Evolutionary conservation across 2,888 invertebrate species (phyloP).

Genomic region (Belgica antarctica): DNA sequence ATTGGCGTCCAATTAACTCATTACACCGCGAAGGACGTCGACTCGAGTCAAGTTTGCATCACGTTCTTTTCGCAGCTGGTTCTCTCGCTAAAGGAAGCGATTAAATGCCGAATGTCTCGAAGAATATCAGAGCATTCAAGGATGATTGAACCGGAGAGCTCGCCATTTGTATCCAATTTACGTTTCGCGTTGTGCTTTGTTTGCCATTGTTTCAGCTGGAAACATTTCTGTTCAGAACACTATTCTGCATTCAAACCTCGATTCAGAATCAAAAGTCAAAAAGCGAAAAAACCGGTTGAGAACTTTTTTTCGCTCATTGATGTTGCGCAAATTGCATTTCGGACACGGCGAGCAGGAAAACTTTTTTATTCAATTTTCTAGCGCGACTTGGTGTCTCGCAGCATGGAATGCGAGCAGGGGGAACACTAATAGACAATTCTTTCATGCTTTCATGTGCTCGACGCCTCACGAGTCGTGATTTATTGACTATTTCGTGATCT

Average conservation of each 20-base stretch:
- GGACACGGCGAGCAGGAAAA: not conserved
- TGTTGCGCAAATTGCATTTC: not conserved
- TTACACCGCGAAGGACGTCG: not conserved
- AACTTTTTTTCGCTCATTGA: not conserved
- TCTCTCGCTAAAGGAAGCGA: too few species aligned
- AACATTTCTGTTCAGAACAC: not conserved
- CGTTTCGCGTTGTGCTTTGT: not conserved
- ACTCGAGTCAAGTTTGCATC: not conserved
- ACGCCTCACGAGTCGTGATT: not conserved
- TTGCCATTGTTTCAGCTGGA: slow-evolving; percentile 6
- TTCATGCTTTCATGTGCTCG: too few species aligned
- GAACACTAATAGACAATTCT: too few species aligned
- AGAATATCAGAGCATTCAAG: not conserved
- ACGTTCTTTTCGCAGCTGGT: not conserved
- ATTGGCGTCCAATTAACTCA: slow-evolving; percentile 6
- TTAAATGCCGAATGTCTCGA: not conserved
- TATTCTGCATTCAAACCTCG: not conserved
- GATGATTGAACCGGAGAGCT: not conserved
- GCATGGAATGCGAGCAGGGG: not conserved
- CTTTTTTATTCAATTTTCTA: not conserved
- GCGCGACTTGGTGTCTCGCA: not conserved
- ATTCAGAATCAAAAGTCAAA: too few species aligned
- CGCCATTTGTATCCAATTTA: not conserved
- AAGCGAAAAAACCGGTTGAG: slow-evolving; percentile 5
- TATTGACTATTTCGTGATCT: not conserved